Evolutionary conservation across 2,888 invertebrate species (phyloP).

Genomic region (Eulithis testata): DNA sequence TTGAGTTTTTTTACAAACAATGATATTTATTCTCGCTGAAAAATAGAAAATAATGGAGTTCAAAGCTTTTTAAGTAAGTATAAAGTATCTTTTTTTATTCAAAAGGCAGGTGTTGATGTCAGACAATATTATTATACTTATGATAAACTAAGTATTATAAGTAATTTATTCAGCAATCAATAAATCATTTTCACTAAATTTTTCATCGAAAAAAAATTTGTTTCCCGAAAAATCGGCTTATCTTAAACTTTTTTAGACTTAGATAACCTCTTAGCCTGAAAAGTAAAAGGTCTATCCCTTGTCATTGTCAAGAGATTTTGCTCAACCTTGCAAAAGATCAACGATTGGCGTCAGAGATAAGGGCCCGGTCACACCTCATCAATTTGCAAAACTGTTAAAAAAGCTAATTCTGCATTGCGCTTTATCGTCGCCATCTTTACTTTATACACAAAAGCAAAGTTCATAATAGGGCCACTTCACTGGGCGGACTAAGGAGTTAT

Average conservation of each 20-base stretch:
- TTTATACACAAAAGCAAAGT: conserved; percentile 42
- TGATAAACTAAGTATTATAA: too few relatives aligned
- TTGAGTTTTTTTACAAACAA: too few relatives aligned
- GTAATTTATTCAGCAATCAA: too few relatives aligned
- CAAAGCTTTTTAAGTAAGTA: too few relatives aligned
- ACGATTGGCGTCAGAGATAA: conserved; percentile 43
- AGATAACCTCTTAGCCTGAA: not conserved
- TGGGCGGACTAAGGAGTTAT: conserved; percentile 37
- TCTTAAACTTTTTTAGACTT: not conserved
- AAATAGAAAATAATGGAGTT: too few relatives aligned
- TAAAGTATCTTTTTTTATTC: too few relatives aligned
- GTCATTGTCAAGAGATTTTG: conserved; percentile 37
- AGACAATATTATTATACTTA: too few relatives aligned
- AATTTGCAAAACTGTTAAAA: conserved; percentile 55
- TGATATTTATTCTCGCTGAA: too few relatives aligned
- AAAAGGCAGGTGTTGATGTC: too few relatives aligned
- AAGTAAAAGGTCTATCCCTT: conserved; percentile 25
- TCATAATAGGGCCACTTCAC: conserved; percentile 38
- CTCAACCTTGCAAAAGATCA: conserved; percentile 42
- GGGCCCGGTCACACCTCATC: conserved; percentile 52
- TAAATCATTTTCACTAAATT: too few relatives aligned
- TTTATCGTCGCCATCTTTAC: conserved; percentile 44
- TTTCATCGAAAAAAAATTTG: too few relatives aligned
- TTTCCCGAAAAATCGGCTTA: too few relatives aligned
- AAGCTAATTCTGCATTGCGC: conserved; percentile 55